Percentiles rank a stretch among this genome's conserved stretches.
phyloP scores from a whole-genome alignment of 2,113 vertebrate genomes.

The Indicator maculatus region DNA sequence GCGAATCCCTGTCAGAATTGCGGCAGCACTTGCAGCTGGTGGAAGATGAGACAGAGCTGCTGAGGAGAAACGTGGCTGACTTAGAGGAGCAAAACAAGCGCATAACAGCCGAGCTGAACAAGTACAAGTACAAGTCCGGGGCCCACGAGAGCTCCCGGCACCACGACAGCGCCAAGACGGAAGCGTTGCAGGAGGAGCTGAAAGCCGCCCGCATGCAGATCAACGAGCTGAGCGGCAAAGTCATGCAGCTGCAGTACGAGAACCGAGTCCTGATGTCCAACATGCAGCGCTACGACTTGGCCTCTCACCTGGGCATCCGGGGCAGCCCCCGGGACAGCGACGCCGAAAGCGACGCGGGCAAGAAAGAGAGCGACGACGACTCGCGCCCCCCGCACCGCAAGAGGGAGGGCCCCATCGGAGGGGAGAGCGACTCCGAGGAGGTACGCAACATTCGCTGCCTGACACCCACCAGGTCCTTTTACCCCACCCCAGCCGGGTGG shows the following conservation, averaged over 20 bases:
- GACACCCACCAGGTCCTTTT: slow-evolving; percentile 92
- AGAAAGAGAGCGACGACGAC: slow-evolving; percentile 93
- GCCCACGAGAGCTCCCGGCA: slow-evolving; percentile 86
- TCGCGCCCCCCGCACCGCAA: slow-evolving; percentile 93
- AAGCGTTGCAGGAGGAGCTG: slow-evolving; percentile 93
- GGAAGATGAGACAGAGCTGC: slow-evolving; percentile 95
- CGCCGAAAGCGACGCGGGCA: slow-evolving; percentile 91
- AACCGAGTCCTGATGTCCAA: slow-evolving; percentile 97
- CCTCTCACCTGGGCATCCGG: slow-evolving; percentile 94
- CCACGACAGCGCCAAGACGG: slow-evolving; percentile 87
- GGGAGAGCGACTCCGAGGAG: slow-evolving; percentile 96
- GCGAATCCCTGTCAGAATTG: slow-evolving; percentile 91
- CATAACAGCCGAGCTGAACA: slow-evolving; percentile 91
- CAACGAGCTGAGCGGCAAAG: slow-evolving; percentile 96
- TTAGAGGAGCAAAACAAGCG: slow-evolving; percentile 97
- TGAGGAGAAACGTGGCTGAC: slow-evolving; percentile 92
- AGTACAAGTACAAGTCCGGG: slow-evolving; percentile 94
- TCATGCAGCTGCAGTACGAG: slow-evolving; percentile 98
- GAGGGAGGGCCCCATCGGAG: slow-evolving; percentile 93
- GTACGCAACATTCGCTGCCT: slow-evolving; percentile 95
- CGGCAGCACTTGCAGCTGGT: slow-evolving; percentile 97
- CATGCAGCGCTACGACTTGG: slow-evolving; percentile 98
- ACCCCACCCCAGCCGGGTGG: slow-evolving; percentile 84
- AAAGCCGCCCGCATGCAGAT: slow-evolving; percentile 94
- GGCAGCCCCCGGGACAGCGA: slow-evolving; percentile 94